A percentile compares a stretch with the other conserved stretches of the same genome.
phyloP scores from a whole-genome alignment of 2,797 vertebrate species.

The Acanthis flammea region DNA sequence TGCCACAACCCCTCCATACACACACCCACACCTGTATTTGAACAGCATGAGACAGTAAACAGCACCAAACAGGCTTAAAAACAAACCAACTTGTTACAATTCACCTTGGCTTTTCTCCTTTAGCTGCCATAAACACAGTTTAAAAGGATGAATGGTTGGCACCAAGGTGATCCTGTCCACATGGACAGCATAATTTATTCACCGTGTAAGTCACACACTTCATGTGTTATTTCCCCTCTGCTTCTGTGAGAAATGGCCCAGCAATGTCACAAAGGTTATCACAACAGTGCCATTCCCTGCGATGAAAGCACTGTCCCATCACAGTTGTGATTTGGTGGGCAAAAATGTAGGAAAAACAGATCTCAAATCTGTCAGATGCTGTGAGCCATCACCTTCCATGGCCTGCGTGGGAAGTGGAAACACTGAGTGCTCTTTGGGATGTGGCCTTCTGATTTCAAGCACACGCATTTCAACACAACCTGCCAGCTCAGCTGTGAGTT shows the following conservation, averaged over 20 bases:
- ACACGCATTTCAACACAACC: background rate
- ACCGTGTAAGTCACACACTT: background rate
- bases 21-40: slow-evolving; percentile 20
- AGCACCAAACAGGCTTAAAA: slow-evolving; percentile 17
- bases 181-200: background rate
- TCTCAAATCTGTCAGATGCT: background rate
- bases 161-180: background rate
- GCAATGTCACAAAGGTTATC: background rate
- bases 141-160: background rate
- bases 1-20: background rate
- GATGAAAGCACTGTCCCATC: background rate
- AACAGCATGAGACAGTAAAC: slow-evolving; percentile 21
- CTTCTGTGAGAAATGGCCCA: background rate
- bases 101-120: background rate
- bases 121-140: background rate
- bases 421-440: background rate
- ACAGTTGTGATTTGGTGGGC: background rate
- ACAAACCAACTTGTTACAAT: background rate
- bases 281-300: background rate
- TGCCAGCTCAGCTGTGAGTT: background rate
- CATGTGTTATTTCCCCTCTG: background rate
- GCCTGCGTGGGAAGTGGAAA: background rate
- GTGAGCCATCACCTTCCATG: background rate
- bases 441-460: background rate
- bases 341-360: background rate